Percentiles rank a stretch among this genome's conserved stretches.
Evolutionary conservation across 2,888 invertebrate species (phyloP).

Genomic region (Tiliacea aurago): DNA sequence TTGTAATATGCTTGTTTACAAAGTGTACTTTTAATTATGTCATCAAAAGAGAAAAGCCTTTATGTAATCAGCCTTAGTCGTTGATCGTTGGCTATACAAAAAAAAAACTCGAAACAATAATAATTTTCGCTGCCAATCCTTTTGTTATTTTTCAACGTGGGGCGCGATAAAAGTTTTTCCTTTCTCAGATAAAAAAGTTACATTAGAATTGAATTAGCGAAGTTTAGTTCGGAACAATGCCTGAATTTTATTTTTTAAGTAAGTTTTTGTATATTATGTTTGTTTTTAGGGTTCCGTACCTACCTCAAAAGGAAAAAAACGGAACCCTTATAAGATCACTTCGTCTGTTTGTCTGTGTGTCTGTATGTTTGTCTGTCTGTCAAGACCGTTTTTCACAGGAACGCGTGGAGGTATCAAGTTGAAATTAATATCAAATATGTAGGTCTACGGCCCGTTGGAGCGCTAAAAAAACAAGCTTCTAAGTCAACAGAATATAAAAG

Average conservation of each 20-base stretch:
- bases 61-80: constrained; percentile 47
- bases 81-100: constrained; percentile 53
- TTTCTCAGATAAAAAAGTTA: constrained; percentile 56
- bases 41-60: not conserved
- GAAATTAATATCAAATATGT: too few species aligned
- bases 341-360: too few species aligned
- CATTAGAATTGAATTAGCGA: constrained; percentile 66
- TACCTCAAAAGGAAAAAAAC: too few species aligned
- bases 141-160: constrained; percentile 54
- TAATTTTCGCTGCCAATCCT: constrained; percentile 64
- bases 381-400: too few species aligned
- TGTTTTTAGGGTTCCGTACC: constrained; percentile 7
- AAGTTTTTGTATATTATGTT: constrained; percentile 51
- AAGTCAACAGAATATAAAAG: too few species aligned
- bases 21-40: too few species aligned
- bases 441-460: too few species aligned
- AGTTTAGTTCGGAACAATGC: constrained; percentile 56
- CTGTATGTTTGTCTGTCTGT: too few species aligned
- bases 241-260: constrained; percentile 51
- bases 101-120: constrained; percentile 64
- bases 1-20: too few species aligned
- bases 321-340: too few species aligned
- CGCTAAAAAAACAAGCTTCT: too few species aligned
- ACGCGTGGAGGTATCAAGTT: too few species aligned
- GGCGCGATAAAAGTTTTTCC: constrained; percentile 56